A percentile compares a stretch with the other conserved stretches of the same genome.
These are phyloP conservation scores for Philhelius pedissequus DNA, from an alignment of 2,888 invertebrate genomes.

Conservation along the genomic window DNA sequence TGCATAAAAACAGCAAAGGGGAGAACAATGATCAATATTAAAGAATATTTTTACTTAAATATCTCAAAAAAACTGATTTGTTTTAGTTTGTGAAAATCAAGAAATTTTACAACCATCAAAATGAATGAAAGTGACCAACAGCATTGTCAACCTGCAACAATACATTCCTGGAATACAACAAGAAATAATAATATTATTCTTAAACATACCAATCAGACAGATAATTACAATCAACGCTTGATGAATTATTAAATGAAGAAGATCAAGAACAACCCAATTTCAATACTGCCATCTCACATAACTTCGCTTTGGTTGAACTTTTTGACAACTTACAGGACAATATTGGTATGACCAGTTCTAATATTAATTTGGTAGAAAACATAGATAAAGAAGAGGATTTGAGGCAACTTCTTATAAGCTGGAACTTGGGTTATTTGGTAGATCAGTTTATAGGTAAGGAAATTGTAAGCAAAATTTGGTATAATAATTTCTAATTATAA, in stretches of 20 bases:
- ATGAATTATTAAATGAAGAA: neutral
- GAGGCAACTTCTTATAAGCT: neutral
- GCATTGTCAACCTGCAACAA: neutral
- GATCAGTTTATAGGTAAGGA: neutral
- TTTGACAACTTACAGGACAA: neutral
- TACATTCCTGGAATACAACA: neutral
- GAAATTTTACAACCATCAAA: neutral
- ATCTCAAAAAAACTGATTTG: neutral
- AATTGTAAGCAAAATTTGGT: neutral
- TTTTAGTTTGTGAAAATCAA: neutral
- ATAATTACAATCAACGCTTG: neutral
- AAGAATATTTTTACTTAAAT: neutral
- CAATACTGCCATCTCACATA: neutral
- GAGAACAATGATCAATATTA: neutral
- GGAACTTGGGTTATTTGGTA: neutral
- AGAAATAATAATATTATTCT: neutral
- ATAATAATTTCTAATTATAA: no score
- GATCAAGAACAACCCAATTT: neutral
- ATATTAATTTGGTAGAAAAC: neutral
- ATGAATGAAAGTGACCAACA: neutral
- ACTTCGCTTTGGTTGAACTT: neutral
- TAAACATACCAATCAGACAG: neutral
- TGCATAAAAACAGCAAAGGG: neutral
- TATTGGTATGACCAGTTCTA: neutral
- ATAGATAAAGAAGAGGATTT: neutral